Evolutionary conservation across 1,140 invertebrate species (phyloP), one percentile per base, ranked within the genome.

Genomic region (Drosophila tsacasi): DNA sequence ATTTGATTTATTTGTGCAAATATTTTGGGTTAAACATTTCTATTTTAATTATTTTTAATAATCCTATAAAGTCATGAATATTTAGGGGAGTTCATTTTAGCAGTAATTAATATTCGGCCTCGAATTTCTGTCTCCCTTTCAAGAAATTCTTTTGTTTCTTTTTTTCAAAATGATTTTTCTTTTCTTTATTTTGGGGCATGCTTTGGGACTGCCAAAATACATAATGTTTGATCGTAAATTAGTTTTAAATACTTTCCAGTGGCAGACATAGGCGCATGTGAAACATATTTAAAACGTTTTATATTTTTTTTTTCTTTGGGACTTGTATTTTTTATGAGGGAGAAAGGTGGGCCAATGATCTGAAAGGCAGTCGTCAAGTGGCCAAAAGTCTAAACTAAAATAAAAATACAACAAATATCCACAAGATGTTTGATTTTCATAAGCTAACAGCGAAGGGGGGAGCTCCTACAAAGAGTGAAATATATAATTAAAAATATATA

Each of bases 151-250:
- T 27, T 74, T 64, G 25, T 49, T 44, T 50, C 21, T 1, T 21
- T 55, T 42, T 35, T 37, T 23, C 44, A 25, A 25, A 7, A 4
- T 25, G 21, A 7, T 0, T 47, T 47, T 47, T 5, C 15, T 25
- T 25, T 47, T 37, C 25, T 39, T 19, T 27, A 5, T n/a, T 47
- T 71, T 40, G 32, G 32, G 10, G 32, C 32, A 32, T 32, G 32
- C 37, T 37, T 63, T 66, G 12, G 23, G 62, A 13, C 65, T 72
- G 68, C 64, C 50, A 69, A 55, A 69, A 57, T 49, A 35, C 64
- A 39, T 69, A 42, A 76, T 76, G 32, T 66, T 66, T 76, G 74
- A 54, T 59, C 61, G 52, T 76, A 75, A 76, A 76, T 76, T 58
- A 59, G 32, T 76, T 58, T 76, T 47, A 46, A 76, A 75, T 39